Conservation (phyloP, 1,140 invertebrate species). For the Drosophila pseudoobscura region DNA sequence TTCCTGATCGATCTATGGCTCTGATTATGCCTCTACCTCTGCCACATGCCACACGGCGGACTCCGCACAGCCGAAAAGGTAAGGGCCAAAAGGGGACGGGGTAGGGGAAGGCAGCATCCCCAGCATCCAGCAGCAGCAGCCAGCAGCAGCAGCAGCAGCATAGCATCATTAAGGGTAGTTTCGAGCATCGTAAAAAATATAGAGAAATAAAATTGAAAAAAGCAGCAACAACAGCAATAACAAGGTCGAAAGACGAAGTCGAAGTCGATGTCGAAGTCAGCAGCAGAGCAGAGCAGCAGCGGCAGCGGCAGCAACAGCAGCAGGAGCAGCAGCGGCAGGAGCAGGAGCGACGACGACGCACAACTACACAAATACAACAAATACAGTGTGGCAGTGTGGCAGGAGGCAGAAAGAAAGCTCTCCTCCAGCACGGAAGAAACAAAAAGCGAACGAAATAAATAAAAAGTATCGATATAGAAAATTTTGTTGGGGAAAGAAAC, state of each 20-base stretch:
- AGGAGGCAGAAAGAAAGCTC: constrained; percentile 6
- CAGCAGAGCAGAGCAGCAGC: constrained; percentile 3
- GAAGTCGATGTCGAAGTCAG: constrained; percentile 38
- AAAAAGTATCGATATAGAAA: constrained; percentile 68
- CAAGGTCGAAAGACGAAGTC: constrained; percentile 56
- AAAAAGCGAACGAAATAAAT: constrained; percentile 61
- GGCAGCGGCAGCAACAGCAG: neutral
- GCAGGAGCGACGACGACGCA: constrained; percentile 18
- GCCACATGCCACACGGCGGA: constrained; percentile 9
- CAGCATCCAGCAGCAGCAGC: constrained; percentile 22
- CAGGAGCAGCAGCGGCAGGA: neutral
- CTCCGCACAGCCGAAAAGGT: constrained; percentile 9
- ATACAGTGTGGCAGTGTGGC: constrained; percentile 3
- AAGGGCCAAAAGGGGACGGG: neutral
- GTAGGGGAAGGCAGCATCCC: constrained; percentile 11
- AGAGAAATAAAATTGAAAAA: constrained; percentile 80
- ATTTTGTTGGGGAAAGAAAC: constrained; percentile 51
- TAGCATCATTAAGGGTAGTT: constrained; percentile 79
- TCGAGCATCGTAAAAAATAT: constrained; percentile 78
- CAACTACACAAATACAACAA: constrained; percentile 33
- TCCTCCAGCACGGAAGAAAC: constrained; percentile 25
- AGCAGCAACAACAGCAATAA: constrained; percentile 34
- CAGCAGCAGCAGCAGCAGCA: constrained; percentile 38
- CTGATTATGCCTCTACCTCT: neutral
- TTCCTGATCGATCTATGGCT: no score